Evolutionary conservation across 2,888 invertebrate species (phyloP), one percentile per base, ranked within the genome.

Genomic region (Drosophila fungiperda): DNA sequence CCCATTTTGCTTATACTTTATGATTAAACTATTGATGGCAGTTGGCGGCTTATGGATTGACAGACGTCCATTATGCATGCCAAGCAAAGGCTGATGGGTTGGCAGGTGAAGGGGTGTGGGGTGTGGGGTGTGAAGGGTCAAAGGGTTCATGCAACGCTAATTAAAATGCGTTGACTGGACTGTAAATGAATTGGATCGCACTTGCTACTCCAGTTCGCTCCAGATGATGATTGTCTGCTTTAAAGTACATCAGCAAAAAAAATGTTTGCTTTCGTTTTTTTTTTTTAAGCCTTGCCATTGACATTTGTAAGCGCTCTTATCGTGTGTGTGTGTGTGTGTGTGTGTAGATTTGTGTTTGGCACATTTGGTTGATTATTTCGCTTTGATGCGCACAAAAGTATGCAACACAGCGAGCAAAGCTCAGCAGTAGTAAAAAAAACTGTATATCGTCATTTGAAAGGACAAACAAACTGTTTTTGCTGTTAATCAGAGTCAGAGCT

Each of bases 281-380:
- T 35, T 60, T 69, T 83, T 77, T 79, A 65, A 80, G 69, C 67
- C 71, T 76, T 78, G 53, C 73, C 82, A 87, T 84, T 87, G 85
- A 82, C 83, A 80, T 80, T 87, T 87, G 85, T 77, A 82, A 78
- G 82, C 78, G 53, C 68, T 76, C 73, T 12, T 33, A 59, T 59
- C 42, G 26, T 45, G 26, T 42, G 59, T 36, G 15, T 63, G 35
- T 68, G 60, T 63, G 26, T 26, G 26, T 26, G 26, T 26, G 26
- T 26, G 26, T 26, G 26, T 26, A 29, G 49, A 23, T 64, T 49
- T 71, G 69, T 45, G 52, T 60, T 45, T 73, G 73, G 77, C 86
- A 87, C 84, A 87, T 85, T 85, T 87, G 88, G 88, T 85, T 85
- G 85, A 85, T 85, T 85, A 85, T 87, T 85, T 85, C 83, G 84